These are phyloP conservation scores for Epirrita christyi DNA, from an alignment of 2,888 invertebrate genomes.

Conservation along the genomic window DNA sequence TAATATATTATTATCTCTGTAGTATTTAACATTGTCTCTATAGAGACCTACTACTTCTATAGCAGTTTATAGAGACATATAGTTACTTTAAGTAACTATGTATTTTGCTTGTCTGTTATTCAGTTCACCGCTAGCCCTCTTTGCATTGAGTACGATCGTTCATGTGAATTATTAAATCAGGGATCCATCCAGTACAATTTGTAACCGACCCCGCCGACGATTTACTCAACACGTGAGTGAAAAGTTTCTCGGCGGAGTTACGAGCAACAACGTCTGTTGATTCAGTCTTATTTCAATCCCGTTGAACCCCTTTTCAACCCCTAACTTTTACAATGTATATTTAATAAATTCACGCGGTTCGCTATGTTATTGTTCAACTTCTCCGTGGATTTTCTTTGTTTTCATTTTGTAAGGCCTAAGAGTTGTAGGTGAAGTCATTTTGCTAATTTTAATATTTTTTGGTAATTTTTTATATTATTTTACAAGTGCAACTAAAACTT, in stretches of 20 bases:
- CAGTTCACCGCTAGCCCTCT: too few species aligned
- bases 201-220: not conserved
- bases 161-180: too few species aligned
- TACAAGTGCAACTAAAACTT: too few species aligned
- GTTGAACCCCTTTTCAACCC: slow-evolving; percentile 10
- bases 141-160: too few species aligned
- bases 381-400: slow-evolving; percentile 28
- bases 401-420: not conserved
- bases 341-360: slow-evolving; percentile 17
- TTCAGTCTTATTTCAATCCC: slow-evolving; percentile 10
- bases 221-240: not conserved
- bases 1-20: too few species aligned
- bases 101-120: too few species aligned
- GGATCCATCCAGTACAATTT: too few species aligned
- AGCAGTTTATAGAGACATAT: too few species aligned
- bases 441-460: slow-evolving; percentile 7
- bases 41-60: too few species aligned
- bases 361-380: slow-evolving; percentile 29
- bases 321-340: slow-evolving; percentile 26
- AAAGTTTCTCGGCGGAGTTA: not conserved
- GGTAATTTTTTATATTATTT: not conserved
- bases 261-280: slow-evolving; percentile 13
- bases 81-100: too few species aligned
- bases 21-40: too few species aligned
- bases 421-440: slow-evolving; percentile 1